Evolutionary conservation across 2,797 vertebrate species (phyloP), one percentile per base, ranked within the genome.

Genomic region (Euthynnus affinis): DNA sequence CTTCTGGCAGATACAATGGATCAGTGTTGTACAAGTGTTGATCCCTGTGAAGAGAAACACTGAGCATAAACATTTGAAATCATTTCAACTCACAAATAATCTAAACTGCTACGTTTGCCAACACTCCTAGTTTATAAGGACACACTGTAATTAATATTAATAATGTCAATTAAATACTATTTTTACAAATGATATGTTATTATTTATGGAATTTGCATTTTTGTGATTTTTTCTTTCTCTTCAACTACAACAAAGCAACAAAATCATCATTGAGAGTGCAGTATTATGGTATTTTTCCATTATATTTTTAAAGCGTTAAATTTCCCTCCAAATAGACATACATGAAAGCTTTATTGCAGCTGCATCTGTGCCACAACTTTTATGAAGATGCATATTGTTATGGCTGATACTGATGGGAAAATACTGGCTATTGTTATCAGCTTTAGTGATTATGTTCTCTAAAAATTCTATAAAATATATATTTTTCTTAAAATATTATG

Each of bases 1-100:
- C 98, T 85, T 98, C 98, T 0, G 96, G 96, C 76, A 98, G 91
- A 57, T 98, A 98, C 22, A 99, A 89, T 1, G 98, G 97, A 80
- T 99, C 96, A 42, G 95, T 97, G 93, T 95, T 96, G 51, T 98
- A 99, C 81, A 99, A 91, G 85, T 99, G 97, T 70, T 99, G 98
- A 79, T 99, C 97, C 98, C 98, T 98, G 84, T 55, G 57, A 73
- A 70, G 69, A 81, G 42, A 46, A 22, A 80, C 42, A 57, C 9
- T 5, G 27, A 27, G 2, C 4, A 20, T 57, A 8, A 82, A 81
- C 37, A 49, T 68, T 65, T 74, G 2, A 9, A 58, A 61, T 51
- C 20, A 59, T 17, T 52, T 40, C 14, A 63, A 52, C 32, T 49
- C 52, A 72, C 49, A 71, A 61, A 82, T 29, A 18, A 3, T 2